phyloP scores from a whole-genome alignment of 2,113 vertebrate species.

The Australoheros scitulus region DNA sequence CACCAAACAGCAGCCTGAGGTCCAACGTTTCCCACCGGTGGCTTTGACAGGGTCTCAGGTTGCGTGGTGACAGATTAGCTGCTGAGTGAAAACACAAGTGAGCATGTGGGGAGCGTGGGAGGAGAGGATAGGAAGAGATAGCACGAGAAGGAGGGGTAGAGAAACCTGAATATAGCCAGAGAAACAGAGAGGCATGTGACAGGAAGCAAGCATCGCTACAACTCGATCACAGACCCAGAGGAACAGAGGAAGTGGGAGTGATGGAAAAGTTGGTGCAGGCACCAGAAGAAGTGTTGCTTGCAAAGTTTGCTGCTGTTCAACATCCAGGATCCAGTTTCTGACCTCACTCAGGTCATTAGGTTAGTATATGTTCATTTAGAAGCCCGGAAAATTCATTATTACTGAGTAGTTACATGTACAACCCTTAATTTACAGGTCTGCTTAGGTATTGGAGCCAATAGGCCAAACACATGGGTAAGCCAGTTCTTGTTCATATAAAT shows the following conservation, averaged over 20 bases:
- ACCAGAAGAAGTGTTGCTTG: neutral
- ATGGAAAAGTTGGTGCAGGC: neutral
- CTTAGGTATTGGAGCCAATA: slow-evolving; percentile 29
- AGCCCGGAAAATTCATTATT: slow-evolving; percentile 23
- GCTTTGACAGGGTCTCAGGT: slow-evolving; percentile 45
- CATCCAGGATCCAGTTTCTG: neutral
- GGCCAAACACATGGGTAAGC: slow-evolving; percentile 7
- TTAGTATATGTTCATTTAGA: slow-evolving; percentile 18
- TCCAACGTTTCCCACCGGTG: slow-evolving; percentile 35
- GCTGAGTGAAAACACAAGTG: slow-evolving; percentile 26
- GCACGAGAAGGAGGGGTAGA: neutral
- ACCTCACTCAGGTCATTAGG: slow-evolving; percentile 5
- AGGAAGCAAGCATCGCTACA: slow-evolving; percentile 19
- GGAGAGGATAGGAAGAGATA: slow-evolving; percentile 14
- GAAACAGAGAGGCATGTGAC: slow-evolving; percentile 8
- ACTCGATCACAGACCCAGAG: neutral
- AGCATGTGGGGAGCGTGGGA: slow-evolving; percentile 25
- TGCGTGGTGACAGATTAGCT: slow-evolving; percentile 37
- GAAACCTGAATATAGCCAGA: slow-evolving; percentile 10
- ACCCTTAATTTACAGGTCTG: slow-evolving; percentile 9
- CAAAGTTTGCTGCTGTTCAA: slow-evolving; percentile 9
- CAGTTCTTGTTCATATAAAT: slow-evolving; percentile 11
- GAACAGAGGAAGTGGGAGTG: slow-evolving; percentile 28
- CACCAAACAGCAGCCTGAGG: slow-evolving; percentile 28
- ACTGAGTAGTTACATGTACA: slow-evolving; percentile 10